A percentile compares a stretch with the other conserved stretches of the same genome.
These are phyloP conservation scores for Bruchidius siliquastri DNA, from an alignment of 2,888 invertebrate genomes.

Conservation along the genomic window DNA sequence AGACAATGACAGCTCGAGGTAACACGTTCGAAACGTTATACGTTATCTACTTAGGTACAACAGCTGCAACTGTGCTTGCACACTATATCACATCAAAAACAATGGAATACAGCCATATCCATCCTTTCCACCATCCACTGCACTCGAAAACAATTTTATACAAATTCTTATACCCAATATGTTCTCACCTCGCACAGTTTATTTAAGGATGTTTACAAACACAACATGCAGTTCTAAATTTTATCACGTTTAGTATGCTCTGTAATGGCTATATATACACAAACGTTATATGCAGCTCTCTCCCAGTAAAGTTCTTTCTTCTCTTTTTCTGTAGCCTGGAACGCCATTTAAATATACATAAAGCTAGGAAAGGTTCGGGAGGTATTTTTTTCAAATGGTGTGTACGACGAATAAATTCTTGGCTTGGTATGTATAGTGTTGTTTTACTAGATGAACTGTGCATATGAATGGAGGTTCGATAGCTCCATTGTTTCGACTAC, in stretches of 20 bases:
- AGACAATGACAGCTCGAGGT: no score
- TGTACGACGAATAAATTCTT: background rate
- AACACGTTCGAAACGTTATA: no score
- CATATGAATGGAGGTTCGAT: background rate
- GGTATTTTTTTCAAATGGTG: background rate
- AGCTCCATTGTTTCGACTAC: background rate
- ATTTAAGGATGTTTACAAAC: constrained; percentile 9
- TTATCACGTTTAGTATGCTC: constrained; percentile 19
- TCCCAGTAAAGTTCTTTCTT: constrained; percentile 6
- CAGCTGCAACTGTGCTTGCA: no score
- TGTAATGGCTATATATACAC: constrained; percentile 21
- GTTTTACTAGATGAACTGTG: background rate
- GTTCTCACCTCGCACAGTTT: background rate
- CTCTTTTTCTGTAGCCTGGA: constrained; percentile 8
- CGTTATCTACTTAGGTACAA: no score
- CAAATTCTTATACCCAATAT: background rate
- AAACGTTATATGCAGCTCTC: constrained; percentile 10
- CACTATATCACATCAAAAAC: background rate
- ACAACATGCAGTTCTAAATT: constrained; percentile 7
- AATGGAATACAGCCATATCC: background rate
- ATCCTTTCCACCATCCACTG: background rate
- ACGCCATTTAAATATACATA: constrained; percentile 11
- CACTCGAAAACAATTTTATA: background rate
- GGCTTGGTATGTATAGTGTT: background rate
- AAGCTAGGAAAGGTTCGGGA: constrained; percentile 3